Conservation (phyloP, 2,888 invertebrate genomes). For the Kuschelorhynchus macadamiae region DNA sequence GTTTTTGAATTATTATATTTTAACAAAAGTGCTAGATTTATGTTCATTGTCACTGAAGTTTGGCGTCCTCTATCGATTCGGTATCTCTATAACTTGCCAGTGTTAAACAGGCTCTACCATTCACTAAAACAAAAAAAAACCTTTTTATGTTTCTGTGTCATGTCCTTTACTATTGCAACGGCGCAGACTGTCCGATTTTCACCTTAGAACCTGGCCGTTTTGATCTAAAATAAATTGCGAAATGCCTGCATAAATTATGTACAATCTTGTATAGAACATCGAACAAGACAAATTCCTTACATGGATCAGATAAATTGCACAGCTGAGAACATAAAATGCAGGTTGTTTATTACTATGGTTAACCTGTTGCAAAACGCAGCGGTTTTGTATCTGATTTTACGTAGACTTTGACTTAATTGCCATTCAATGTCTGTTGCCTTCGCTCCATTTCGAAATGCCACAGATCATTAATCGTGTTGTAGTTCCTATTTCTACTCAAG, state of each 20-base stretch:
- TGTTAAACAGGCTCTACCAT: no score
- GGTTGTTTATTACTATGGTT: conserved; percentile 44
- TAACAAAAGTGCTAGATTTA: no score
- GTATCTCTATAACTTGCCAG: no score
- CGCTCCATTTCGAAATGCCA: conserved; percentile 29
- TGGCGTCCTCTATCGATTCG: no score
- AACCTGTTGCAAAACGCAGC: conserved; percentile 37
- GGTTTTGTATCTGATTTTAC: conserved; percentile 37
- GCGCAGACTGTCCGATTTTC: no score
- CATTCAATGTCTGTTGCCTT: conserved; percentile 31
- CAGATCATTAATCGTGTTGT: conserved; percentile 18
- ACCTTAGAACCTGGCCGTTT: no score
- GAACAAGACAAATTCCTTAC: conserved; percentile 45
- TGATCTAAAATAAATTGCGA: conserved; percentile 16
- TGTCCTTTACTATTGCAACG: no score
- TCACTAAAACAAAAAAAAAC: no score
- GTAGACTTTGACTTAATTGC: conserved; percentile 23
- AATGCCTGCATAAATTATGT: conserved; percentile 16
- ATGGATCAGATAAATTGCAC: conserved; percentile 42
- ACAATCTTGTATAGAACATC: conserved; percentile 30
- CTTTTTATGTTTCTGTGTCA: no score
- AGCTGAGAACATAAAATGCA: conserved; percentile 38
- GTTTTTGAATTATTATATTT: no score
- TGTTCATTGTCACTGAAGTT: no score
- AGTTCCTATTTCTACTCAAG: neutral